Conservation (phyloP, 2,888 invertebrate genomes). For the Hofmannophila pseudospretella region DNA sequence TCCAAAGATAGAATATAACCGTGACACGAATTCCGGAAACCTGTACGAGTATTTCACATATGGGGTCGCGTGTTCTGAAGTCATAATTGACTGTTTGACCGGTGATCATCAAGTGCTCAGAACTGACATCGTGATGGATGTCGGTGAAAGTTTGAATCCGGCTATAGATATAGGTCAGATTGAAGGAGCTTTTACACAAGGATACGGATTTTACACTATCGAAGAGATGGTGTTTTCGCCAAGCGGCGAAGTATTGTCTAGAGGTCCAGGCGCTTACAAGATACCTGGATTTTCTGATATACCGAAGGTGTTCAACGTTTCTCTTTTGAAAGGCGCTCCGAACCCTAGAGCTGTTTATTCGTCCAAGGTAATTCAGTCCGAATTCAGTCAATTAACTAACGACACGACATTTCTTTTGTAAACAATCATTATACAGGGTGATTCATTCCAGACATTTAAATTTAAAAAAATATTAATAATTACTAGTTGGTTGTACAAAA, state of each 20-base stretch:
- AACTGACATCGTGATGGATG: slow-evolving; percentile 94
- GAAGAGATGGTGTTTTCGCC: slow-evolving; percentile 90
- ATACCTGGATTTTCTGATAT: slow-evolving; percentile 91
- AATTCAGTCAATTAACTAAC: no score
- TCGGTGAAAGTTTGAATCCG: slow-evolving; percentile 92
- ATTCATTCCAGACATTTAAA: no score
- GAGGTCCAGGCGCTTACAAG: slow-evolving; percentile 92
- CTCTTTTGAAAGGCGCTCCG: slow-evolving; percentile 86
- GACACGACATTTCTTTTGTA: no score
- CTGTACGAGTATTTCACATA: slow-evolving; percentile 88
- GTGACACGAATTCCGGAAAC: slow-evolving; percentile 80
- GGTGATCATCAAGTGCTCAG: slow-evolving; percentile 90
- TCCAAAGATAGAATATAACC: slow-evolving; percentile 81
- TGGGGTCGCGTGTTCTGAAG: slow-evolving; percentile 88
- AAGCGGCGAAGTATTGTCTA: slow-evolving; percentile 82
- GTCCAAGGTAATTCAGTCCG: slow-evolving; percentile 85
- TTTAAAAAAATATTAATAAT: no score
- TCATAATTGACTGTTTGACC: slow-evolving; percentile 91
- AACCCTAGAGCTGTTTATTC: slow-evolving; percentile 92
- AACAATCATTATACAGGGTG: no score
- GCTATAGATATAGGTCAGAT: slow-evolving; percentile 95
- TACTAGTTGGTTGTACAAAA: no score
- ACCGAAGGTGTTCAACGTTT: slow-evolving; percentile 89
- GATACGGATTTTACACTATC: slow-evolving; percentile 89
- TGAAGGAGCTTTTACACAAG: slow-evolving; percentile 93